phyloP scores from a whole-genome alignment of 2,888 invertebrate genomes.

The Asteroscopus sphinx region DNA sequence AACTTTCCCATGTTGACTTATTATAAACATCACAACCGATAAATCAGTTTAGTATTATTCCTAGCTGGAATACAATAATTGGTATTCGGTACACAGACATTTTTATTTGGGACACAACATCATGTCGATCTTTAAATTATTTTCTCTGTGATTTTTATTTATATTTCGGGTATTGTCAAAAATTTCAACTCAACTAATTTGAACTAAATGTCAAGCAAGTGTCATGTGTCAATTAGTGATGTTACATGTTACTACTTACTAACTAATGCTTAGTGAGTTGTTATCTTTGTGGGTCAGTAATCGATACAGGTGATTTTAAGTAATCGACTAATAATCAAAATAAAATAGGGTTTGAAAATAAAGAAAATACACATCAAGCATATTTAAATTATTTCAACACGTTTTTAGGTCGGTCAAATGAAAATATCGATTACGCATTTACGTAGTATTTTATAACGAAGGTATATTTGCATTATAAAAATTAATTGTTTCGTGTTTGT shows the following conservation, averaged over 20 bases:
- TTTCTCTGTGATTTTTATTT: conserved; percentile 11
- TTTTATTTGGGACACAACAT: conserved; percentile 19
- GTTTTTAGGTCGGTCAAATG: too few relatives aligned
- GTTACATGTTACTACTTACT: neutral
- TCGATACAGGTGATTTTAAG: neutral
- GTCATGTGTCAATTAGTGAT: conserved; percentile 15
- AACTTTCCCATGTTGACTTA: conserved; percentile 87
- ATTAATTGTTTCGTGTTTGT: too few relatives aligned
- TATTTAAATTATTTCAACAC: too few relatives aligned
- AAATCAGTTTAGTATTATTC: conserved; percentile 36
- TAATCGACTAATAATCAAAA: too few relatives aligned
- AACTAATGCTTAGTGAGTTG: neutral
- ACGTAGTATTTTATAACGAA: too few relatives aligned
- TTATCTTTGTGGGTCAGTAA: neutral
- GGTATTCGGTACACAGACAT: conserved; percentile 32
- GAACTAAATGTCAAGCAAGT: neutral
- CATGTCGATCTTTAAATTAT: conserved; percentile 6
- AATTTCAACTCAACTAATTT: too few relatives aligned
- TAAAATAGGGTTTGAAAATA: too few relatives aligned
- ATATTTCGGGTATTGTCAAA: neutral
- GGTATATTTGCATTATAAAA: too few relatives aligned
- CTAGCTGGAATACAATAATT: conserved; percentile 28
- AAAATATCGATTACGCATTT: too few relatives aligned
- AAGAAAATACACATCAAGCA: too few relatives aligned
- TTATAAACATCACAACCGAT: conserved; percentile 82